These are phyloP conservation scores for Acleris cristana DNA, from an alignment of 2,888 invertebrate species.

Conservation along the genomic window DNA sequence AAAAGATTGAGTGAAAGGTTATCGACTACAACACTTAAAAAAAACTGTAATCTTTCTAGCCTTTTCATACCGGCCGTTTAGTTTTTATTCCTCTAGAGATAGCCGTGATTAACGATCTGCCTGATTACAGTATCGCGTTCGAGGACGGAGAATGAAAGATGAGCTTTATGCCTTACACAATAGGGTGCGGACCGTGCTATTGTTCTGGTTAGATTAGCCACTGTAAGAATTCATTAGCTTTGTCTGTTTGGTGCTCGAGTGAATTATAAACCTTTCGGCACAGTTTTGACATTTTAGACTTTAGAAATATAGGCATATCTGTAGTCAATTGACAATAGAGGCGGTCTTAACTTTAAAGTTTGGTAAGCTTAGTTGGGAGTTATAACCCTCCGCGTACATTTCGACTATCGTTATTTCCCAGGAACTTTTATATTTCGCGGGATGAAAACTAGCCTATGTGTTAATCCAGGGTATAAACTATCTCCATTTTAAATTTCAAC, in stretches of 20 bases:
- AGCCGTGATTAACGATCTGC: slow-evolving; percentile 34
- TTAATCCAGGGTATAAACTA: too few relatives aligned
- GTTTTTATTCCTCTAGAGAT: slow-evolving; percentile 34
- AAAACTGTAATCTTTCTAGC: slow-evolving; percentile 10
- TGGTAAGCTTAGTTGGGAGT: too few relatives aligned
- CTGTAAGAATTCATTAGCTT: slow-evolving; percentile 29
- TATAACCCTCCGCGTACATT: too few relatives aligned
- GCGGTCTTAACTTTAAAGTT: too few relatives aligned
- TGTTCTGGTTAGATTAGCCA: slow-evolving; percentile 11
- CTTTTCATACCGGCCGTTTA: slow-evolving; percentile 20
- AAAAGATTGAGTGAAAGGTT: too few relatives aligned
- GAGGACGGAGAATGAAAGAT: slow-evolving; percentile 26
- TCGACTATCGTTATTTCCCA: too few relatives aligned
- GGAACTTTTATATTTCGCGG: too few relatives aligned
- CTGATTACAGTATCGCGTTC: slow-evolving; percentile 37
- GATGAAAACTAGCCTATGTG: too few relatives aligned
- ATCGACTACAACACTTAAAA: background rate
- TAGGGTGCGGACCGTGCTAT: slow-evolving; percentile 17
- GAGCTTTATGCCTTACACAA: slow-evolving; percentile 23
- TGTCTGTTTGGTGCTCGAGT: slow-evolving; percentile 3
- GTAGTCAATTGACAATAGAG: too few relatives aligned
- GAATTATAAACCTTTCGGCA: background rate
- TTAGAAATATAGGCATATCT: background rate
- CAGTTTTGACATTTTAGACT: background rate
- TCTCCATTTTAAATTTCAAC: too few relatives aligned